Conservation (phyloP, 2,888 invertebrate genomes). For the Cacoxenus indagator region DNA sequence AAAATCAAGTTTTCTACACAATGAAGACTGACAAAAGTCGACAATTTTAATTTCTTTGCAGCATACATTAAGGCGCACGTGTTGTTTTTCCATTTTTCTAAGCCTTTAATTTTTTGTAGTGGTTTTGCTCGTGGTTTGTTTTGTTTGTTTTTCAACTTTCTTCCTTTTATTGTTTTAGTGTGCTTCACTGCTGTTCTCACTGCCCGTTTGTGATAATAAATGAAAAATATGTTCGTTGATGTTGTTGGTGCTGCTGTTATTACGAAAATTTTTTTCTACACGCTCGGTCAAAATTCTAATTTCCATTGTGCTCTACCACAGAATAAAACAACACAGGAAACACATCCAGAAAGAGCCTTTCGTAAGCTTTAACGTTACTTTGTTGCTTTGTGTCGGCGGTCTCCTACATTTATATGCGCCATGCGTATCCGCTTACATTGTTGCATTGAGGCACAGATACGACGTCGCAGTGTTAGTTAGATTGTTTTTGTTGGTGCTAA, state of each 20-base stretch:
- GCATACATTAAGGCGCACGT: too few species aligned
- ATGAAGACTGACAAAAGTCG: too few species aligned
- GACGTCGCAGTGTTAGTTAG: not conserved
- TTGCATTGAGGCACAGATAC: not conserved
- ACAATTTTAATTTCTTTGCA: too few species aligned
- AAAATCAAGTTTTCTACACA: too few species aligned
- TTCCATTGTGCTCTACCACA: not conserved
- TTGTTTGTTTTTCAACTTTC: not conserved
- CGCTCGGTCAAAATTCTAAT: not conserved
- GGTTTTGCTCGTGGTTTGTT: not conserved
- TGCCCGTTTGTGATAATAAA: conserved; percentile 45
- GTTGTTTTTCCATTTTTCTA: too few species aligned
- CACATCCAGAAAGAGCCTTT: too few species aligned
- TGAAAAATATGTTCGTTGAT: conserved; percentile 60
- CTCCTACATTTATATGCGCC: conserved; percentile 6
- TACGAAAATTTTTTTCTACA: not conserved
- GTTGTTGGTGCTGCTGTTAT: conserved; percentile 39
- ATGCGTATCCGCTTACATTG: conserved; percentile 2
- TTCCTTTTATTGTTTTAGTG: not conserved
- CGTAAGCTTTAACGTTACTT: too few species aligned
- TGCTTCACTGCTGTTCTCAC: conserved; percentile 27
- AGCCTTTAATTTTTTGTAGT: not conserved
- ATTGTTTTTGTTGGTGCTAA: not conserved
- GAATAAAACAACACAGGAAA: too few species aligned
- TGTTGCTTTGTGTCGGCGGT: not conserved